Base-by-base conservation (phyloP, 1,140 invertebrate genomes). In the Drosophila funebris region DNA sequence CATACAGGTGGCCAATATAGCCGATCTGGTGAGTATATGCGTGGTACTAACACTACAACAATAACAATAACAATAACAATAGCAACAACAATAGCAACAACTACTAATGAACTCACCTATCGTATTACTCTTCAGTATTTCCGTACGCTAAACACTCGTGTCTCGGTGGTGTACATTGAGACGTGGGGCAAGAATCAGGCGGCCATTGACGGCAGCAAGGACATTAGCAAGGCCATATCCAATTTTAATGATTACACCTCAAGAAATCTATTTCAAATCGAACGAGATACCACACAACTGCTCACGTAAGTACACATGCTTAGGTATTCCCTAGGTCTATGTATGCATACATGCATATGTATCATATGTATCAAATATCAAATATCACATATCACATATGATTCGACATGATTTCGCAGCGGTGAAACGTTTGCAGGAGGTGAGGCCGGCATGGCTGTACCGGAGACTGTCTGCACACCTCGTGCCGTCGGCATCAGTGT, bases 1-100 rank as follows among this genome's bases (percentile, higher is more conserved):
- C 50, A 96, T 99, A 90, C 97, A 98, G 94, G 97, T 98, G 76
- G 97, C 97, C 50, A 99, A 99, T 93, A 98, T 98, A 92, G 97
- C 97, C 57, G 98, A 99, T 94, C 93, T 98, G 95, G 97, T 98
- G 92, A 95, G 96, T 94, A 56, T 4, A 18, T n/a, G n/a, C n/a
- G n/a, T n/a, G n/a, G n/a, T n/a, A n/a, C n/a, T n/a, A n/a, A n/a
- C n/a, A n/a, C n/a, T n/a, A 36, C 1, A 33, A 9, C 0, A 33
- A 33, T 0, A 9, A 9, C 0, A 33, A 33, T 9, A 33, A 6
- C 6, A 41, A 6, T 4, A 16, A 7, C n/a, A n/a, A 36, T 4
- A 33, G 9, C 0, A 33, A 33, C 6, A 9, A 9, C 0, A 33
- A 33, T 9, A 33, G 31, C 6, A 41, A 6, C n/a, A 16, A 7